These are phyloP conservation scores for Paramisgurnus dabryanus DNA, from an alignment of 2,113 vertebrate genomes.

Conservation along the genomic window DNA sequence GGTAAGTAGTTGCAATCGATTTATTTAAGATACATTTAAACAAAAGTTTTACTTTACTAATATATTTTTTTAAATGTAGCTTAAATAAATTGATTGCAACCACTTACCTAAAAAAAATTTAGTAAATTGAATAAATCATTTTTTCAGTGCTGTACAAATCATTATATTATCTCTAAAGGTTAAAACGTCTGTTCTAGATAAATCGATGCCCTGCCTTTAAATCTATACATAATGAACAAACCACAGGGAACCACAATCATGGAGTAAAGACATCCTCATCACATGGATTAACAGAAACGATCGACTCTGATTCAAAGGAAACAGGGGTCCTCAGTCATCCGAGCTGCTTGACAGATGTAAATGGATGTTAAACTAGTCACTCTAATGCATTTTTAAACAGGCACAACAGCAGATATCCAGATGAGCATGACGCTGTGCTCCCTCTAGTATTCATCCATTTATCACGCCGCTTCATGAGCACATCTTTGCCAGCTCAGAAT, in stretches of 20 bases:
- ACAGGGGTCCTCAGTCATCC: conserved; percentile 43
- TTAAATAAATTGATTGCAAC: too few species aligned
- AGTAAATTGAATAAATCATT: too few species aligned
- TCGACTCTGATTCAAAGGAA: conserved; percentile 55
- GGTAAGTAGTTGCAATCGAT: too few species aligned
- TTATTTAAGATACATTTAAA: too few species aligned
- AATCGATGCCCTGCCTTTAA: not conserved
- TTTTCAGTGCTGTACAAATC: too few species aligned
- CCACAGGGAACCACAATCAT: not conserved
- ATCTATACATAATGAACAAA: not conserved
- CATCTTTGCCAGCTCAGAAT: conserved; percentile 56
- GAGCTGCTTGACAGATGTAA: conserved; percentile 66
- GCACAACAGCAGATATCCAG: conserved; percentile 66
- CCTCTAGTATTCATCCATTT: conserved; percentile 55
- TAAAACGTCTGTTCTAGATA: not conserved
- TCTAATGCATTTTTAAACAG: conserved; percentile 77
- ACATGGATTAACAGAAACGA: conserved; percentile 49
- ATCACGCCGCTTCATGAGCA: conserved; percentile 45
- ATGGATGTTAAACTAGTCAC: conserved; percentile 67
- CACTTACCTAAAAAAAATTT: too few species aligned
- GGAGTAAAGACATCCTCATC: not conserved
- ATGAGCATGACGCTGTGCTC: conserved; percentile 59
- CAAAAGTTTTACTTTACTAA: too few species aligned
- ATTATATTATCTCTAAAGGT: not conserved
- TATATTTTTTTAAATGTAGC: too few species aligned